These are phyloP conservation scores for Agrotis clavis DNA, from an alignment of 2,888 invertebrate species.

Conservation along the genomic window DNA sequence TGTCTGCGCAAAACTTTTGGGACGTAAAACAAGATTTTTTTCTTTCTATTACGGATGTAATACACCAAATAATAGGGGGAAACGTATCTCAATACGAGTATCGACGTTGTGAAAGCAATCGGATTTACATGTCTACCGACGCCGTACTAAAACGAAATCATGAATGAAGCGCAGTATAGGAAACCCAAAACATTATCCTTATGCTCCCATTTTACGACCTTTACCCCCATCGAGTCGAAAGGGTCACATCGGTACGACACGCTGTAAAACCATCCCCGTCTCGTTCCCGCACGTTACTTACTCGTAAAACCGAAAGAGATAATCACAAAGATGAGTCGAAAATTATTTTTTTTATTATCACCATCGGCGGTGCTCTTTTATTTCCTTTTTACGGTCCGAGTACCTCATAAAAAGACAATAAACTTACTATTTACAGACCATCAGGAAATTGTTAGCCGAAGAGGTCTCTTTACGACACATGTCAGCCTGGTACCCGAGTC, in stretches of 20 bases:
- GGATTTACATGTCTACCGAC: slow-evolving; percentile 90
- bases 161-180: slow-evolving; percentile 91
- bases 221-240: slow-evolving; percentile 90
- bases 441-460: slow-evolving; percentile 91
- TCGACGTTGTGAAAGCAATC: slow-evolving; percentile 87
- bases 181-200: slow-evolving; percentile 91
- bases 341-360: slow-evolving; percentile 92
- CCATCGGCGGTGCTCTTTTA: slow-evolving; percentile 92
- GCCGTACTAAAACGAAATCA: slow-evolving; percentile 90
- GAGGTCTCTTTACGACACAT: slow-evolving; percentile 91
- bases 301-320: slow-evolving; percentile 88
- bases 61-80: slow-evolving; percentile 84
- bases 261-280: slow-evolving; percentile 84
- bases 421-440: slow-evolving; percentile 92
- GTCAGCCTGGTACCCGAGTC: slow-evolving; percentile 83
- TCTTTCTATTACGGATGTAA: slow-evolving; percentile 86
- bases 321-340: slow-evolving; percentile 91
- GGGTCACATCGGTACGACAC: slow-evolving; percentile 89
- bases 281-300: slow-evolving; percentile 74
- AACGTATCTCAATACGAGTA: slow-evolving; percentile 82
- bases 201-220: slow-evolving; percentile 91
- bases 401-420: slow-evolving; percentile 92
- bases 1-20: slow-evolving; percentile 32
- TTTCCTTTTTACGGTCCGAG: slow-evolving; percentile 92
- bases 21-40: slow-evolving; percentile 53